Conservation (phyloP, 2,113 vertebrate genomes). For the Proteles cristata region DNA sequence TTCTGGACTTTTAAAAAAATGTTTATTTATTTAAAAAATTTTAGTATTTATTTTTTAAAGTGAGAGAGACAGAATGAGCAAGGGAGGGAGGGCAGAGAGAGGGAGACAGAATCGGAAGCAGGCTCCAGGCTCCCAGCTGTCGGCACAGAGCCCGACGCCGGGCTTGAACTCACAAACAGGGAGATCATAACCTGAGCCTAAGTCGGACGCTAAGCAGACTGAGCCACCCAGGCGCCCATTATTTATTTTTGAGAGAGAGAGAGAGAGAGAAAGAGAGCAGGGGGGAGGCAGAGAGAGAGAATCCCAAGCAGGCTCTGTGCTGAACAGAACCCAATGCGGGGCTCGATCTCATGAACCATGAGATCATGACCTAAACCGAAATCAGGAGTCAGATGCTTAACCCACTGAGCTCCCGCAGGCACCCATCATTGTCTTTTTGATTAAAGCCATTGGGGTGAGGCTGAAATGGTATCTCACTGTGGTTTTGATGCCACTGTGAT, state of each 20-base stretch:
- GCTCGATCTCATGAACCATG: neutral
- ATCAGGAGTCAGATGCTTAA: neutral
- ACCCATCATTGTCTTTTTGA: neutral
- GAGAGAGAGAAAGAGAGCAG: too few relatives aligned
- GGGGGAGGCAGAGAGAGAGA: too few relatives aligned
- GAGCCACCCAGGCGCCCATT: neutral
- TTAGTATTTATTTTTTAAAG: too few relatives aligned
- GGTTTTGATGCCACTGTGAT: too few relatives aligned
- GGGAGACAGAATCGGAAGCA: neutral
- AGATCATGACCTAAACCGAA: neutral
- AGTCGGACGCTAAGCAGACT: neutral
- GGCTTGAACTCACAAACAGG: accelerated
- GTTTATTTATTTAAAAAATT: too few relatives aligned
- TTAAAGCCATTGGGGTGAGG: neutral
- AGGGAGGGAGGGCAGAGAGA: neutral
- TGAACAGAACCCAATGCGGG: neutral
- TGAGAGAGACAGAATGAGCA: too few relatives aligned
- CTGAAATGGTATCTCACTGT: neutral
- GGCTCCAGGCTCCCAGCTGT: neutral
- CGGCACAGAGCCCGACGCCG: accelerated
- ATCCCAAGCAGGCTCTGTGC: neutral
- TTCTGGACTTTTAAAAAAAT: neutral
- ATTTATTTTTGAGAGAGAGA: too few relatives aligned
- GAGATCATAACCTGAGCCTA: neutral
- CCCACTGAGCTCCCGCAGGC: neutral